Conservation (phyloP, 2,113 vertebrate species). For the Serinus canaria region DNA sequence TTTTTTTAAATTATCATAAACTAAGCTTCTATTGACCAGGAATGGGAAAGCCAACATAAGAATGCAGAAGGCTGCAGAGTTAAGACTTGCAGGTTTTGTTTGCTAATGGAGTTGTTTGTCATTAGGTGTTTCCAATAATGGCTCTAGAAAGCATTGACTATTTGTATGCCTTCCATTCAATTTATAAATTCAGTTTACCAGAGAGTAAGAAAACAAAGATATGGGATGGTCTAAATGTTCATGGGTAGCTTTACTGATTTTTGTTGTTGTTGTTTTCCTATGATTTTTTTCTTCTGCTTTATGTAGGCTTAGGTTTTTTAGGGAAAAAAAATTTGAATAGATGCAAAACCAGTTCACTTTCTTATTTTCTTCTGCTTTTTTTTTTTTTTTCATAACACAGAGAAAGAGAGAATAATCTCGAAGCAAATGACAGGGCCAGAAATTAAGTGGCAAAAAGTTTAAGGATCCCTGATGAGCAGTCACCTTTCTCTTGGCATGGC, state of each 20-base stretch:
- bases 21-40: neutral
- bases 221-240: neutral
- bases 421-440: neutral
- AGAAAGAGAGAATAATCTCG: neutral
- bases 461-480: neutral
- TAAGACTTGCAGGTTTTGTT: neutral
- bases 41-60: neutral
- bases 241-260: neutral
- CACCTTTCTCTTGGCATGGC: neutral
- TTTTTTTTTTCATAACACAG: neutral
- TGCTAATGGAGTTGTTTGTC: neutral
- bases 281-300: neutral
- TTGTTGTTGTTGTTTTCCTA: neutral
- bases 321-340: neutral
- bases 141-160: conserved; percentile 10
- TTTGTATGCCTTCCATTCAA: neutral
- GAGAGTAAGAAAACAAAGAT: neutral
- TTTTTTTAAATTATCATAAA: neutral
- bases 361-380: neutral
- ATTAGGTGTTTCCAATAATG: neutral
- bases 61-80: neutral
- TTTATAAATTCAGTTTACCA: neutral
- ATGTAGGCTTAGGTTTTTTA: neutral
- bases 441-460: neutral
- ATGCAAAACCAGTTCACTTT: neutral